Evolutionary conservation across 2,113 vertebrate genomes (phyloP), one percentile per base, ranked within the genome.

Genomic region (Mustela lutreola): DNA sequence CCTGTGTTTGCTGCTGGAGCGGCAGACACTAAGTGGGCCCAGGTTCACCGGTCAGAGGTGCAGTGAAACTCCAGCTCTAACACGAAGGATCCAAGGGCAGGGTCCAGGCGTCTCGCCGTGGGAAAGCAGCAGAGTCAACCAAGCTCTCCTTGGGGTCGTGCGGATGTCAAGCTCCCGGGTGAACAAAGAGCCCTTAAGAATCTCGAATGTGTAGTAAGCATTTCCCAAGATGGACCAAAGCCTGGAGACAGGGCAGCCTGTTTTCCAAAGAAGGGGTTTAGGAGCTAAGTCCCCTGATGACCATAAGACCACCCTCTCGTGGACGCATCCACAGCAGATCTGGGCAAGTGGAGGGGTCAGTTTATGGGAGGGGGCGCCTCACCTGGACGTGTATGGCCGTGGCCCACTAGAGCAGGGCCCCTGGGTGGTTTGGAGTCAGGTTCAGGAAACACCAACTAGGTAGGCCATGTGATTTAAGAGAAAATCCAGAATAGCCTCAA

Each of bases 371-470:
- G 53, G 53, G 53, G 19, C 8, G 0, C 39, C 4, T 28, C 22
- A 5, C 0, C 1, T 2, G 18, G 50, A 6, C 2, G 0, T n/a
- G 21, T 3, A 1, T 16, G 2, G 22, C 24, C 0, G 7, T 7
- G 14, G 58, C 33, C 10, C 11, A 6, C 65, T 19, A 11, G 24
- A 63, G 12, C 45, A 22, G 39, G 45, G 60, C 10, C 5, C 9
- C 4, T 1, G 1, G n/a, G 24, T 14, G 2, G 21, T 12, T 67
- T 48, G 28, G 21, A 8, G 24, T 28, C 36, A 36, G 22, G n/a
- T 36, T n/a, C 3, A 0, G 73, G 78, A 71, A 73, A 60, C 16
- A 14, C 22, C 48, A 16, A 2, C 24, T 1, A 50, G 73, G n/a
- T 3, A 21, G 16, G 60, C 31, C 39, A 26, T 24, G 58, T 28